Conservation (phyloP, 2,113 vertebrate genomes). For the Etia nguti region DNA sequence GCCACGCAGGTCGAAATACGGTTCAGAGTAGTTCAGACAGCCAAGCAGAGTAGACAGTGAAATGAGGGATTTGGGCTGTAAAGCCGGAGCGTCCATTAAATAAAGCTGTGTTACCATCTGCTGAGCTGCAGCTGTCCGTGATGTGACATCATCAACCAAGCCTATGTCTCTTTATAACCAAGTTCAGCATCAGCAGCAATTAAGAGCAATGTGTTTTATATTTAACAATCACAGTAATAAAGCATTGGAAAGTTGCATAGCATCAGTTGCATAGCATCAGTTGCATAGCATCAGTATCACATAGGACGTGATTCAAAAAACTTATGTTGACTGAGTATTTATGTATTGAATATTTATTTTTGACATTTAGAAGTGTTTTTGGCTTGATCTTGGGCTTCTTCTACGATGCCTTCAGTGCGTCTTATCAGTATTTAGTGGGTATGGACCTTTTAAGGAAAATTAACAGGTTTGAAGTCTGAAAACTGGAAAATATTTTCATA, state of each 20-base stretch:
- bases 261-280: neutral
- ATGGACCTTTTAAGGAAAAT: neutral
- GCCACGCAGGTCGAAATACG: neutral
- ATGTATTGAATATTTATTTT: neutral
- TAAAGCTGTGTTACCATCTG: conserved; percentile 44
- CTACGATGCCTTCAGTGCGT: neutral
- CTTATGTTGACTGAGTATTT: neutral
- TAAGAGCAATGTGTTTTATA: neutral
- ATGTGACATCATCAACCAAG: neutral
- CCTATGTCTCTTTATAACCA: neutral
- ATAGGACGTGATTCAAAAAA: neutral
- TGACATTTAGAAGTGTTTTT: neutral
- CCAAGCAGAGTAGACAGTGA: neutral
- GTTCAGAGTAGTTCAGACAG: neutral
- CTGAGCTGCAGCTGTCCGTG: conserved; percentile 8
- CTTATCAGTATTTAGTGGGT: neutral
- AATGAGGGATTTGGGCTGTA: conserved; percentile 25
- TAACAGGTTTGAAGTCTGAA: neutral
- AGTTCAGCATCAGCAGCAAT: neutral
- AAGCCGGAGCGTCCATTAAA: conserved; percentile 6
- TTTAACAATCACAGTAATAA: neutral
- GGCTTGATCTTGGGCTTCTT: neutral
- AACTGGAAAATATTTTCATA: neutral
- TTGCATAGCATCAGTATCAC: neutral
- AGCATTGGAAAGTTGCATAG: neutral